A percentile compares a stretch with the other conserved stretches of the same genome.
phyloP scores from a whole-genome alignment of 1,140 invertebrate species.

The Periplaneta americana region DNA sequence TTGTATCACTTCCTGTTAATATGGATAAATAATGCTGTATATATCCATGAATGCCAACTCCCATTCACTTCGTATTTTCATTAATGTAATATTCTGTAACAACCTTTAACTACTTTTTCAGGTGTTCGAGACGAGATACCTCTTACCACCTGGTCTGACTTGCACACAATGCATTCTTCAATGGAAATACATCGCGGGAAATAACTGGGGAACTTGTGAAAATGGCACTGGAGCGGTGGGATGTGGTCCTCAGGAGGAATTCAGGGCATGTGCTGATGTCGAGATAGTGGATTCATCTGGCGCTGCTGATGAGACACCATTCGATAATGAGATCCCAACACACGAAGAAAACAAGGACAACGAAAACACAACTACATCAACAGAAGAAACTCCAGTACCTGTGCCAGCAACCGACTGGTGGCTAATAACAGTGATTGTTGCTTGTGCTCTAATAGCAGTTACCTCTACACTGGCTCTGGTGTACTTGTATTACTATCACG shows the following conservation, averaged over 20 bases:
- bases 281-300: conserved; percentile 22
- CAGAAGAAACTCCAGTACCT: conserved; percentile 1
- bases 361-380: conserved; percentile 18
- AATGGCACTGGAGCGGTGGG: conserved; percentile 29
- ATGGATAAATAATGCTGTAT: no score
- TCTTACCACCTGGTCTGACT: conserved; percentile 57
- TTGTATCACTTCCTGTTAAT: no score
- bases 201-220: conserved; percentile 30
- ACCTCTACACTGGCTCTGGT: conserved; percentile 12
- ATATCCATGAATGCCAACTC: no score
- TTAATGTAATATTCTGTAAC: no score
- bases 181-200: conserved; percentile 62
- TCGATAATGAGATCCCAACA: conserved; percentile 17
- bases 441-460: conserved; percentile 1
- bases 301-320: conserved; percentile 27
- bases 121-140: conserved; percentile 58
- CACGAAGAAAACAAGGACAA: conserved; percentile 23
- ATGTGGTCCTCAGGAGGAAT: conserved; percentile 39
- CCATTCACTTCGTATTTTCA: no score
- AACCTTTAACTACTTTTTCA: not conserved
- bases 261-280: conserved; percentile 41
- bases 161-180: conserved; percentile 76
- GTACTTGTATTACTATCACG: conserved; percentile 39
- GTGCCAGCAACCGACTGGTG: conserved; percentile 8
- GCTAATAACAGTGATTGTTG: conserved; percentile 9